Percentiles rank a stretch among this genome's conserved stretches.
Conservation (phyloP, 2,888 invertebrate genomes). For the Sinelater perroti region DNA sequence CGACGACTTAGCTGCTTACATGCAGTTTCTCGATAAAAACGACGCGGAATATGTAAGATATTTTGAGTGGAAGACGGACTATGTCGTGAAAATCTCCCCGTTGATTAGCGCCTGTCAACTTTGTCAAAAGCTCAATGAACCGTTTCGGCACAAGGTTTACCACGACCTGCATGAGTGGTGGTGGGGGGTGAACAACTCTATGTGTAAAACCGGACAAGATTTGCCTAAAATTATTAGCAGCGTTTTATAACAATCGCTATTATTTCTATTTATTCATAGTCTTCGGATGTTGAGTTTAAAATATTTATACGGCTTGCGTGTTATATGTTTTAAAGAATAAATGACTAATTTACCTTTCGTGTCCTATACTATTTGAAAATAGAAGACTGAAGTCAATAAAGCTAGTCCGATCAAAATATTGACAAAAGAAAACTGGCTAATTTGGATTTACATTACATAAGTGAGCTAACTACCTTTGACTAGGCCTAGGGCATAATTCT, state of each 20-base stretch:
- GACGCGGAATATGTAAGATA: slow-evolving; percentile 37
- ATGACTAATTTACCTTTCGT: too few relatives aligned
- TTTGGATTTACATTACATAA: too few relatives aligned
- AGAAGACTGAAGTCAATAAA: too few relatives aligned
- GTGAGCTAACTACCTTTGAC: too few relatives aligned
- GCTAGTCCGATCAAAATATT: too few relatives aligned
- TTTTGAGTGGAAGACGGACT: slow-evolving; percentile 41
- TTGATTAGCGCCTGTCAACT: slow-evolving; percentile 12
- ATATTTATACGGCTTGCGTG: too few relatives aligned
- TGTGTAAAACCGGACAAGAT: slow-evolving; percentile 1
- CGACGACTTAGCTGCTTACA: slow-evolving; percentile 33
- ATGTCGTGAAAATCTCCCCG: slow-evolving; percentile 1
- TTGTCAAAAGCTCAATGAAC: slow-evolving; percentile 38
- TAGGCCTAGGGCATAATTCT: too few relatives aligned
- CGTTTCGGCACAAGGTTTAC: background rate
- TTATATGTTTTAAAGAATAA: too few relatives aligned
- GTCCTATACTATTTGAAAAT: too few relatives aligned
- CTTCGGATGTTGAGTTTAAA: too few relatives aligned
- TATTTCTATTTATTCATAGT: too few relatives aligned
- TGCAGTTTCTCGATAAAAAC: slow-evolving; percentile 31
- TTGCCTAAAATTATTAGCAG: slow-evolving; percentile 25
- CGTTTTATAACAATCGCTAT: background rate
- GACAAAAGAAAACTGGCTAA: too few relatives aligned
- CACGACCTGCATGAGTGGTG: slow-evolving; percentile 7
- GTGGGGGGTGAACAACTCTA: slow-evolving; percentile 6